Percentiles rank a stretch among this genome's conserved stretches.
Evolutionary conservation across 1,140 invertebrate species (phyloP).

Genomic region (Pollicipes pollicipes): DNA sequence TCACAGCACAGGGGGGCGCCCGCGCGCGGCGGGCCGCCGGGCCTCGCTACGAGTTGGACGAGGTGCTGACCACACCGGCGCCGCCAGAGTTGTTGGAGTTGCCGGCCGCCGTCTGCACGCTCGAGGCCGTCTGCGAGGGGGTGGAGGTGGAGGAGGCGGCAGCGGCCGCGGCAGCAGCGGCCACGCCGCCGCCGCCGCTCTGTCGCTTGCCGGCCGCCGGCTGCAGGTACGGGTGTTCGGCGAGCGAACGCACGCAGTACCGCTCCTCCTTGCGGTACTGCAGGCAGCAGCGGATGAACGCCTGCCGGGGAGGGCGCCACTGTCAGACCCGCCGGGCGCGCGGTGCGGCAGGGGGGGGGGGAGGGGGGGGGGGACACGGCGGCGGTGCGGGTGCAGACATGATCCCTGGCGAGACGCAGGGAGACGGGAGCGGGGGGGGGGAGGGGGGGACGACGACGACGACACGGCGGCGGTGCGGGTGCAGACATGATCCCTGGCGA

Average conservation of each 20-base stretch:
- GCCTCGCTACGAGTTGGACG: background rate
- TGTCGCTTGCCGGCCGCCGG: conserved; percentile 68
- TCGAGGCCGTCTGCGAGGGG: conserved; percentile 7
- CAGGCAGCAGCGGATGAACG: conserved; percentile 91
- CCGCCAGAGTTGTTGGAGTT: background rate
- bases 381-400: no score
- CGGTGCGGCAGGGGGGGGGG: no score
- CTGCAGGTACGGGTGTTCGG: conserved; percentile 90
- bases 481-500: no score
- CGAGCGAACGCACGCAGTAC: conserved; percentile 87
- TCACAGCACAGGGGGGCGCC: background rate
- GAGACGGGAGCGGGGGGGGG: no score
- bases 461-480: no score
- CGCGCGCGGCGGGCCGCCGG: no score
- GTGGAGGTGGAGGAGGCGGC: conserved; percentile 16
- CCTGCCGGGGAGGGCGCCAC: conserved; percentile 46
- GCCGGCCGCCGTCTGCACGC: background rate
- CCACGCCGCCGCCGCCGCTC: conserved; percentile 16
- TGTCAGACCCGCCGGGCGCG: no score
- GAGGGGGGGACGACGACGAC: conserved; percentile 92
- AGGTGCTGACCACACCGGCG: background rate
- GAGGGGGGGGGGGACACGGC: no score
- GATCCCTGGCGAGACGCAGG: no score
- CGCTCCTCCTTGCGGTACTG: conserved; percentile 96
- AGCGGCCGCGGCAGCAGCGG: conserved; percentile 13